phyloP scores from a whole-genome alignment of 1,140 invertebrate genomes.

The Zaprionus taronus region DNA sequence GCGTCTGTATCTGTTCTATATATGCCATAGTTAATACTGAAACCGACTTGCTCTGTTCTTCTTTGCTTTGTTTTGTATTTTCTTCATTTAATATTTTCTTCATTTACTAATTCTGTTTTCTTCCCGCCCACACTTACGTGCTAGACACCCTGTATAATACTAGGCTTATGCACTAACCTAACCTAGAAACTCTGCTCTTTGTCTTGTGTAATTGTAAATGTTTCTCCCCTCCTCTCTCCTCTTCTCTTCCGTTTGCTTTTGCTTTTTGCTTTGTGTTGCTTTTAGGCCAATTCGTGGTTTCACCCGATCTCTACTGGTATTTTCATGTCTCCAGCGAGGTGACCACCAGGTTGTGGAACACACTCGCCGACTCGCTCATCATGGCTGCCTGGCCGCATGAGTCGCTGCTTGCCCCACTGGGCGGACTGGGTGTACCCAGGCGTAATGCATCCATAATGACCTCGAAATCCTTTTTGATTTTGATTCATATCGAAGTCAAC shows the following conservation, averaged over 20 bases:
- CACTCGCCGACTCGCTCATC: slow-evolving; percentile 88
- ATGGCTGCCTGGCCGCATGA: slow-evolving; percentile 88
- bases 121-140: slow-evolving; percentile 21
- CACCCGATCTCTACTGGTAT: slow-evolving; percentile 70
- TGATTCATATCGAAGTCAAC: slow-evolving; percentile 84
- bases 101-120: not conserved
- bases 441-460: slow-evolving; percentile 85
- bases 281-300: slow-evolving; percentile 29
- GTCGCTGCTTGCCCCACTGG: slow-evolving; percentile 84
- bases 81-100: not conserved
- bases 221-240: not conserved
- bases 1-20: not conserved
- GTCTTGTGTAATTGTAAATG: slow-evolving; percentile 53
- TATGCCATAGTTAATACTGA: slow-evolving; percentile 10
- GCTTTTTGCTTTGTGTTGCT: slow-evolving; percentile 9
- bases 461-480: slow-evolving; percentile 84
- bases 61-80: slow-evolving; percentile 4
- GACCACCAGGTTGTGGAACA: slow-evolving; percentile 88
- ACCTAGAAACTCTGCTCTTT: slow-evolving; percentile 46
- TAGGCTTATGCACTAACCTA: slow-evolving; percentile 30
- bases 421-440: slow-evolving; percentile 83
- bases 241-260: not conserved
- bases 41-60: slow-evolving; percentile 16
- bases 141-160: slow-evolving; percentile 13
- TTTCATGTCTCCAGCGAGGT: slow-evolving; percentile 88